phyloP scores from a whole-genome alignment of 2,113 vertebrate genomes.

The Maccullochella peelii region DNA sequence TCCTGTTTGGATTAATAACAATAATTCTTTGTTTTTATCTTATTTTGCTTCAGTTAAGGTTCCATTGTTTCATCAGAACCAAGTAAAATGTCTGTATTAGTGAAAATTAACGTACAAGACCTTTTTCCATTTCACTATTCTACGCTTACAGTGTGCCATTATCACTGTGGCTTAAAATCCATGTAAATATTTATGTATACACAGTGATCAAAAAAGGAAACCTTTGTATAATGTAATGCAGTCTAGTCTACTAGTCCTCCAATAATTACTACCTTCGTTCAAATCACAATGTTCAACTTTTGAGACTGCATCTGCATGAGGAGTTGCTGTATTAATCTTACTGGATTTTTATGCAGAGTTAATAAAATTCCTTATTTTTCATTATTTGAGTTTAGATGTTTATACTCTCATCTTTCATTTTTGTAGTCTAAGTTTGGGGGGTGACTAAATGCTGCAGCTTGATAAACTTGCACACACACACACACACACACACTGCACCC shows the following conservation, averaged over 20 bases:
- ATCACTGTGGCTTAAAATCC: conserved; percentile 5
- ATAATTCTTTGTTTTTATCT: neutral
- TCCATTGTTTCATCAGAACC: neutral
- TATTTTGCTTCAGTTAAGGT: neutral
- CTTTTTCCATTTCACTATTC: neutral
- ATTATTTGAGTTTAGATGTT: conserved; percentile 3
- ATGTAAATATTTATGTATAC: conserved; percentile 17
- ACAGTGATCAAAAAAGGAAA: conserved; percentile 20
- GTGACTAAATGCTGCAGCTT: neutral
- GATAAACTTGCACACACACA: neutral
- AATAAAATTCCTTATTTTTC: neutral
- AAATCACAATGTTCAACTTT: conserved; percentile 38
- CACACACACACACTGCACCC: neutral
- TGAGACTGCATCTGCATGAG: conserved; percentile 4
- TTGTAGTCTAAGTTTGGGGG: neutral
- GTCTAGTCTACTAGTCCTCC: conserved; percentile 15
- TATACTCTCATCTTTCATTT: neutral
- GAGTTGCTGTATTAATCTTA: conserved; percentile 5
- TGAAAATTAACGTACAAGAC: neutral
- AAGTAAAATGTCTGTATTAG: neutral
- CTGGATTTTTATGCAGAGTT: neutral
- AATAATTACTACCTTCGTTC: conserved; percentile 47
- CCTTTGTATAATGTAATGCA: conserved; percentile 25
- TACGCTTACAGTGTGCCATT: neutral
- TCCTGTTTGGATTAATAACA: neutral